Base-by-base conservation (phyloP, 2,113 vertebrate species). In the Mola mola region DNA sequence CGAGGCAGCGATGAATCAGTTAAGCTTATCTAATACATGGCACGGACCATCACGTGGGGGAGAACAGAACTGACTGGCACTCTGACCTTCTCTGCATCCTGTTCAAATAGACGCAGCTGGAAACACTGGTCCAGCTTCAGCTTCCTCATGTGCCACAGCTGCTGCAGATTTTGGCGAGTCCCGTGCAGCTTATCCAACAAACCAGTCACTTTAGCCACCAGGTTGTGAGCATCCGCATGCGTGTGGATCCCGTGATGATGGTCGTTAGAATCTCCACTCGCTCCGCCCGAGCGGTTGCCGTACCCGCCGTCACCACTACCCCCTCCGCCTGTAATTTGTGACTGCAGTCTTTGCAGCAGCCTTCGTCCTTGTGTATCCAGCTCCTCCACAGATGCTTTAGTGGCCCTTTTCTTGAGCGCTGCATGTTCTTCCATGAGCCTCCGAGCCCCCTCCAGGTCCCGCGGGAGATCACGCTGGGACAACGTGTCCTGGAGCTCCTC, bases 101-200 rank as follows among this genome's bases (percentile, higher is more conserved):
- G 97, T 72, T 99, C 95, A 60, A 98, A 99, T 44, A 99, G 94
- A 55, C 97, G 88, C 57, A 99, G 93, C 92, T 99, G 97, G 85
- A 99, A 98, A 86, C 96, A 98, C 87, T 99, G 96, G 92, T 99
- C 97, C 88, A 98, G 88, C 89, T 98, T 98, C 79, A 98, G 85
- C 63, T 99, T 99, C 80, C 95, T 87, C 83, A 96, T 92, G 68
- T 99, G 97, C 97, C 97, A 98, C 90, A 98, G 93, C 93, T 99
- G 97, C 83, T 99, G 97, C 83, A 99, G 91, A 81, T 98, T 96
- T 88, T 98, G 97, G 5, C 97, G 91, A 0, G 96, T 96, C 19
- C 94, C 93, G 46, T 98, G 96, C 74, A 99, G 92, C 79, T 96
- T 92, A 83, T 99, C 97, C 88, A 99, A 84, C 92, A 96, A 92